Evolutionary conservation across 2,797 vertebrate genomes (phyloP).

Genomic region (Spatula versicolor): DNA sequence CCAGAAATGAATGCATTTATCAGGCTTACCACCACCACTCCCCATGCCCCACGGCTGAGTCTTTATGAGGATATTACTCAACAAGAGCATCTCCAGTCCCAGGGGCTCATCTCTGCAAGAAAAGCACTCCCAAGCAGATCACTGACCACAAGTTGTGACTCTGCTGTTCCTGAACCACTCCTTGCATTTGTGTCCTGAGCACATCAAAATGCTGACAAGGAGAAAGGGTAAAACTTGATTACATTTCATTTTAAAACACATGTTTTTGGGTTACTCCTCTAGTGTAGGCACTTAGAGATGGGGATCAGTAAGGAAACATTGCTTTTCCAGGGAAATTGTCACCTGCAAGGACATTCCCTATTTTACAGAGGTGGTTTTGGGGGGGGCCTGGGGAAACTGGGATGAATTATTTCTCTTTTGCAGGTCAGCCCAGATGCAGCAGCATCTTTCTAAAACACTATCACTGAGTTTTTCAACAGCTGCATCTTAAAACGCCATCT

Average conservation of each 20-base stretch:
- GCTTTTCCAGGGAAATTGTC: background rate
- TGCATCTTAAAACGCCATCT: background rate
- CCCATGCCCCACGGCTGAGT: background rate
- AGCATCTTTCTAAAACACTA: background rate
- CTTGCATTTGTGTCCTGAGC: background rate
- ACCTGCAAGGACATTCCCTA: background rate
- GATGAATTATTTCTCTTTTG: background rate
- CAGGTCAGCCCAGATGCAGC: background rate
- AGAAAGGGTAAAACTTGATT: background rate
- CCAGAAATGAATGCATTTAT: background rate
- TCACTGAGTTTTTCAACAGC: background rate
- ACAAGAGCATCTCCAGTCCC: background rate
- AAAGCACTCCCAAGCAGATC: background rate
- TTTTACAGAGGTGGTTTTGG: background rate
- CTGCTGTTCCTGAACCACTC: background rate
- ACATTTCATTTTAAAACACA: background rate
- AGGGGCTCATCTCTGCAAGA: background rate
- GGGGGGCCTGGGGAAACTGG: background rate
- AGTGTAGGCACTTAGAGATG: accelerated
- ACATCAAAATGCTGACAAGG: background rate
- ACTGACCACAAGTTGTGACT: background rate
- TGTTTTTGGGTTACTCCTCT: background rate
- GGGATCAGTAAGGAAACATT: background rate
- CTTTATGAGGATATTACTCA: background rate
- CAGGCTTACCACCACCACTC: background rate